Conservation (phyloP, 1,140 invertebrate species). For the Sinonovacula constricta region DNA sequence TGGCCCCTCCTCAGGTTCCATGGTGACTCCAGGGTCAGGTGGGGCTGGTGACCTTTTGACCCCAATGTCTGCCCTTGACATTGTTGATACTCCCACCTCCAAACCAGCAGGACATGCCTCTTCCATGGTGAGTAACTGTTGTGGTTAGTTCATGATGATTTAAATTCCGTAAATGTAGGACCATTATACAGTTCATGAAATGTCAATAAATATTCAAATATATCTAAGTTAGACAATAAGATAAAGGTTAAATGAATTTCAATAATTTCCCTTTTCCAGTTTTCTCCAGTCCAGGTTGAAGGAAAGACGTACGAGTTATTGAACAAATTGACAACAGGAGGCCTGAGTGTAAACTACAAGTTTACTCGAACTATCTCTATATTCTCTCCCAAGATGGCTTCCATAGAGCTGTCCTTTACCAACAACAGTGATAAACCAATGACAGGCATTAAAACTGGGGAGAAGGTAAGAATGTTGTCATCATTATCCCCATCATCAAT, state of each 20-base stretch:
- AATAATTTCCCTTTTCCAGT: slow-evolving; percentile 78
- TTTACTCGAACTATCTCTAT: slow-evolving; percentile 83
- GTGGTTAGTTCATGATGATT: too few relatives aligned
- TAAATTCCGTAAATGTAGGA: too few relatives aligned
- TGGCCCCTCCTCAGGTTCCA: slow-evolving; percentile 33
- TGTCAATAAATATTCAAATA: too few relatives aligned
- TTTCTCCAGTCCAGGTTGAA: slow-evolving; percentile 83
- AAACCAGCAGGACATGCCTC: neutral
- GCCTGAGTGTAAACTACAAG: slow-evolving; percentile 86
- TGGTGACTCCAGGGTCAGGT: slow-evolving; percentile 79
- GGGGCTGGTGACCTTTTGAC: slow-evolving; percentile 87
- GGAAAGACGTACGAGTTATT: slow-evolving; percentile 85
- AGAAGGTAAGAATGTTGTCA: slow-evolving; percentile 85
- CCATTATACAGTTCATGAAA: too few relatives aligned
- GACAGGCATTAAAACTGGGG: slow-evolving; percentile 85
- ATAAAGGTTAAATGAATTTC: too few relatives aligned
- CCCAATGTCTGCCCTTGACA: slow-evolving; percentile 77
- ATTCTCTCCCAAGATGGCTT: slow-evolving; percentile 90
- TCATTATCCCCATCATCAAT: too few relatives aligned
- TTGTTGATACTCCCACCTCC: neutral
- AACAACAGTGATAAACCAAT: slow-evolving; percentile 87
- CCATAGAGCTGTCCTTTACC: slow-evolving; percentile 89
- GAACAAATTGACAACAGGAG: slow-evolving; percentile 88
- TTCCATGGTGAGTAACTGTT: neutral
- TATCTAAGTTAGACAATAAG: too few relatives aligned